Evolutionary conservation across 2,113 vertebrate species (phyloP).

Genomic region (Myrmecobius fasciatus): DNA sequence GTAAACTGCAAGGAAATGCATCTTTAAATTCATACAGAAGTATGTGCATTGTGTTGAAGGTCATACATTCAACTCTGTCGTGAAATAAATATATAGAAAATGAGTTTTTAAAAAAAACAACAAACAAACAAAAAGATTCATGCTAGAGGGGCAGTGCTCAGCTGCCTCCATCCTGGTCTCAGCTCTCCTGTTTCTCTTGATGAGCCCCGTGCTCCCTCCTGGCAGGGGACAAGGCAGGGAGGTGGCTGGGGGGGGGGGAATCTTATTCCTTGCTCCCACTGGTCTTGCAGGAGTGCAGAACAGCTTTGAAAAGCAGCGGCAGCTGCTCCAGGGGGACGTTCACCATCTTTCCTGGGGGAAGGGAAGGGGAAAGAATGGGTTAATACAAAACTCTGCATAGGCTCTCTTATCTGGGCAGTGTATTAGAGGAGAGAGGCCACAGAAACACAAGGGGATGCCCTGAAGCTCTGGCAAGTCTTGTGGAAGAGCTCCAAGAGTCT

Average conservation of each 20-base stretch:
- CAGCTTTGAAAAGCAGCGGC: slow-evolving; percentile 98
- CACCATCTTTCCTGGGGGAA: slow-evolving; percentile 94
- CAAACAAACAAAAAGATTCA: slow-evolving; percentile 90
- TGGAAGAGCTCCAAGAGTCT: background rate
- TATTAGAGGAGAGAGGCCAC: background rate
- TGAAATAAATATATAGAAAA: slow-evolving; percentile 99
- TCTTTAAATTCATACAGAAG: slow-evolving; percentile 95
- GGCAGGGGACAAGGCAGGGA: slow-evolving; percentile 79
- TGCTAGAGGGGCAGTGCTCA: slow-evolving; percentile 84
- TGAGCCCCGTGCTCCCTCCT: slow-evolving; percentile 80
- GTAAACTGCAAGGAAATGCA: slow-evolving; percentile 96
- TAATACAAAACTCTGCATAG: background rate
- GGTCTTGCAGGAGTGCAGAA: slow-evolving; percentile 98
- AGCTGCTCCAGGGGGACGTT: slow-evolving; percentile 98
- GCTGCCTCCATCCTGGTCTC: slow-evolving; percentile 69
- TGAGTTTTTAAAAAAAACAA: slow-evolving; percentile 86
- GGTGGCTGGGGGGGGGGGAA: slow-evolving; percentile 72
- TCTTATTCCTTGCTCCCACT: slow-evolving; percentile 90
- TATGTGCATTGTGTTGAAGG: slow-evolving; percentile 98
- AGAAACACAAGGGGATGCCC: background rate
- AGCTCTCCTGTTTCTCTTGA: slow-evolving; percentile 66
- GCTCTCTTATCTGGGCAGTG: background rate
- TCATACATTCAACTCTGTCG: slow-evolving; percentile 99
- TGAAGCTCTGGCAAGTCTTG: background rate
- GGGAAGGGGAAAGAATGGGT: slow-evolving; percentile 45